Evolutionary conservation across 2,888 invertebrate species (phyloP), one percentile per base, ranked within the genome.

Genomic region (Rutpela maculata): DNA sequence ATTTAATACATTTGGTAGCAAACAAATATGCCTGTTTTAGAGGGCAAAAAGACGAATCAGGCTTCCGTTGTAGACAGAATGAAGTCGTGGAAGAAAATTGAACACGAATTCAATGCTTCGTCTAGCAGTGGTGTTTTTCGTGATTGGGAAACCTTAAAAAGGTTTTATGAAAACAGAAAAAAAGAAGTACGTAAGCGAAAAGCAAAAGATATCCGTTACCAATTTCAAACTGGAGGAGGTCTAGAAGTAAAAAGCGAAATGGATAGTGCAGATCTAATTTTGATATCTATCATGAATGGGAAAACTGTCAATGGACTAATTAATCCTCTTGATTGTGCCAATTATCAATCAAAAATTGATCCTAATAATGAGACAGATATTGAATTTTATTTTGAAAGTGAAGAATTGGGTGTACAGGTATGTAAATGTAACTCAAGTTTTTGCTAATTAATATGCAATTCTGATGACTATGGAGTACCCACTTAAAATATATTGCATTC

Each of bases 11-110:
- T 50, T 50, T 50, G 50, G 12, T 50, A 50, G 50, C 50, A 50
- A 50, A 50, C 50, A 67, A 67, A 67, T 67, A 67, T 55, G 50
- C 67, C 67, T 55, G 26, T 26, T 55, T 26, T 67, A 22, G 66
- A 67, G 15, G 66, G 55, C 26, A 67, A 67, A 55, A 67, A 55
- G 15, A 67, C 66, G 6, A 50, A 67, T 26, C 43, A 56, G 26
- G 17, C 55, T n/a, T 55, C 67, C 6, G 26, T 22, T 15, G 31
- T 11, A 19, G 17, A 67, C 12, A 55, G 26, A 31, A 19, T 19
- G 12, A 55, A 55, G 26, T n/a, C 67, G n/a, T 67, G 67, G 67
- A 50, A 55, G 7, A 9, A 26, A 22, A 67, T 67, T 19, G 50
- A 43, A 22, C 11, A 55, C 0, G 66, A 67, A 55, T 67, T 67